Evolutionary conservation across 2,113 vertebrate species (phyloP).

Genomic region (Lontra canadensis): DNA sequence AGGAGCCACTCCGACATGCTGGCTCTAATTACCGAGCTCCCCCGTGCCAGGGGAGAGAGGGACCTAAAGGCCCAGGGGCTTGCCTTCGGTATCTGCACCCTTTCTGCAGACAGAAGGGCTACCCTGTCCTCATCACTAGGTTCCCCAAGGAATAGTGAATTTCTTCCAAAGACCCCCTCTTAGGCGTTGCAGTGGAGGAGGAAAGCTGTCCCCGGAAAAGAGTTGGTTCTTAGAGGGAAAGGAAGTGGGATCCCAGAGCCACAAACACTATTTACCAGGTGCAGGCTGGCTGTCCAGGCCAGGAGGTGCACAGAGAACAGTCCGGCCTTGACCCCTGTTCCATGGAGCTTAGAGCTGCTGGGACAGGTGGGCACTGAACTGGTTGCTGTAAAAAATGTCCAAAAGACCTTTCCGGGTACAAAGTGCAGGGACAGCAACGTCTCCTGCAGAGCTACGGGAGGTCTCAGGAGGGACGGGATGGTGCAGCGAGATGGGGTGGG

Average conservation of each 20-base stretch:
- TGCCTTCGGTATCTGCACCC: background rate
- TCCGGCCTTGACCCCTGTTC: background rate
- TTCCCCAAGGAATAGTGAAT: background rate
- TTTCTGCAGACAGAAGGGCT: background rate
- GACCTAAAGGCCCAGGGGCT: background rate
- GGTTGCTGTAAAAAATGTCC: background rate
- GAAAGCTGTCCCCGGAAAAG: background rate
- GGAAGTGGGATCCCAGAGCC: background rate
- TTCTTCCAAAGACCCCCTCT: background rate
- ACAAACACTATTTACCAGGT: background rate
- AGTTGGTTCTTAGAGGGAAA: too few species aligned
- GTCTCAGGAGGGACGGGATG: fast-evolving
- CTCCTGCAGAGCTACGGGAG: background rate
- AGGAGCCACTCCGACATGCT: background rate
- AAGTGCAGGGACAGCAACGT: background rate
- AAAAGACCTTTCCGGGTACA: background rate
- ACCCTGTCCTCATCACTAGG: background rate
- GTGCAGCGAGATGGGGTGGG: fast-evolving
- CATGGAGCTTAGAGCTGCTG: background rate
- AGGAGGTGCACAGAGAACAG: background rate
- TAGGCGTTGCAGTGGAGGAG: background rate
- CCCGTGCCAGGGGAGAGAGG: background rate
- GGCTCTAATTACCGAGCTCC: background rate
- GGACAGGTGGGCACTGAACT: background rate
- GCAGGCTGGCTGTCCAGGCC: background rate